Evolutionary conservation across 2,113 vertebrate genomes (phyloP), one percentile per base, ranked within the genome.

Genomic region (Callipepla squamata): DNA sequence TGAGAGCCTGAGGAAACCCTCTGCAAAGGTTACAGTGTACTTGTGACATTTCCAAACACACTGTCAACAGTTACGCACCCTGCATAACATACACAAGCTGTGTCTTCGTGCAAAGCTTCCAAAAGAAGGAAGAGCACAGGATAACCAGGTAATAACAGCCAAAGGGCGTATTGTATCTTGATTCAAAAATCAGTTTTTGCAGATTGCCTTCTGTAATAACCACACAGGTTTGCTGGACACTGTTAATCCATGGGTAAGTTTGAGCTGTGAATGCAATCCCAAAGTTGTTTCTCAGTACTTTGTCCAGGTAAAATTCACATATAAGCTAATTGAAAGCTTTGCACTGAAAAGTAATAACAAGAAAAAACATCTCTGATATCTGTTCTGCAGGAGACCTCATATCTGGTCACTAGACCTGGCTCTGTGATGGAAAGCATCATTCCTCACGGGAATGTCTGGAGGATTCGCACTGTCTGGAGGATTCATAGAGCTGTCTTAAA

Each of bases 41-140:
- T 65, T 47, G 65, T 51, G 93, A 94, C 94, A 93, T 94, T 96
- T 96, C 19, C 90, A 91, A 88, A 90, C 57, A 65, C 57, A 90
- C 66, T 8, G 51, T 90, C 80, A 51, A 75, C 38, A 82, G 32
- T 55, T 86, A 44, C 5, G 7, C 7, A 1, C 36, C 30, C 70
- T 44, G 57, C 17, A 12, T 1, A 26, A 19, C 5, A 23, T 38
- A 53, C 53, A 38, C 25, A 26, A 45, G 38, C 55, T 74, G 48
- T 4, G 26, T 11, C 45, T 42, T 45, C 36, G 79, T 92, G 62
- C 59, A 95, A 61, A 76, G 63, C 32, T 82, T 93, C 61, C 28
- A 70, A 28, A 28, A 80, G 28, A 32, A 72, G 32, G 65, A 91
- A 80, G 47, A 73, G 65, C 85, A 80, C 61, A 48, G 20, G 3